Evolutionary conservation across 2,888 invertebrate species (phyloP), one percentile per base, ranked within the genome.

Genomic region (Orthosia incerta): DNA sequence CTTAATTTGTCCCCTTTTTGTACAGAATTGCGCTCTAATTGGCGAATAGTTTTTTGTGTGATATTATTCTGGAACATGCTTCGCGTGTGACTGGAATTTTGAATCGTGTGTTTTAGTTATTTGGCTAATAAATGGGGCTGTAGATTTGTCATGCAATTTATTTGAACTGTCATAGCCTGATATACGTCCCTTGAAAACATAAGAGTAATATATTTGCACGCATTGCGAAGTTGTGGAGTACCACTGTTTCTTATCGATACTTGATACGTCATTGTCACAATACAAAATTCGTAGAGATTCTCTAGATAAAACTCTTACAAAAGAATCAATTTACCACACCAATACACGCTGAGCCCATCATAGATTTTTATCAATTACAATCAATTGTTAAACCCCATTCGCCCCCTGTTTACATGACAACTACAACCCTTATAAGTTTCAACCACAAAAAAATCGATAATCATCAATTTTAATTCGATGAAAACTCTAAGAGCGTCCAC

Each of bases 1-100:
- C 88, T 87, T 88, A 86, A 89, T 90, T 91, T 88, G 85, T 88
- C 87, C 88, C 85, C 87, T 79, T 85, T 86, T 84, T 86, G 60
- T 74, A 71, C 68, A 71, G 76, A 88, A 90, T 87, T 86, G 85
- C 74, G 75, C 80, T 86, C 80, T 90, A 89, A 90, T 89, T 90
- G 88, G 81, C 60, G 74, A 71, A 65, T 80, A 84, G 83, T 82
- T 86, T 83, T 85, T 83, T 74, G 53, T 71, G 46, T 72, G 56
- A 79, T 50, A 79, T 79, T 79, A 83, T 86, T 83, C 76, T 45
- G 20, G 53, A 53, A 26, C 70, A 79, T 76, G 80, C 74, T 4
- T 59, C 12, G 62, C 72, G 76, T 80, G 80, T 84, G 85, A 79
- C 69, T 65, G 72, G 71, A 79, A 77, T 76, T 72, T 77, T 65